A percentile compares a stretch with the other conserved stretches of the same genome.
phyloP scores from a whole-genome alignment of 1,140 invertebrate species.

The Bombus superbus region DNA sequence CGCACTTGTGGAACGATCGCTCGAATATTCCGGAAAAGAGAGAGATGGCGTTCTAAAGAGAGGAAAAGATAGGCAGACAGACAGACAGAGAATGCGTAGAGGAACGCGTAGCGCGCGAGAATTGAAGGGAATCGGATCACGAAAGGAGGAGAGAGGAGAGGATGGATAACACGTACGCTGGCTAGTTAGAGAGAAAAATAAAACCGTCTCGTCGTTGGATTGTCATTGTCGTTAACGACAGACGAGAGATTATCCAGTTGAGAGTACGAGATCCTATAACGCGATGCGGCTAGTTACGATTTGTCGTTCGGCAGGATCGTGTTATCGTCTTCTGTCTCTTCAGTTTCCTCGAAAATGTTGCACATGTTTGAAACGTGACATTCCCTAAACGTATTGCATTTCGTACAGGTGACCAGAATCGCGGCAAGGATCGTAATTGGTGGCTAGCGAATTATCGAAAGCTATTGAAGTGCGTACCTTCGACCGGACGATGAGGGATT shows the following conservation, averaged over 20 bases:
- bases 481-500: neutral
- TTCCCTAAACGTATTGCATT: neutral
- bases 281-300: conserved; percentile 17
- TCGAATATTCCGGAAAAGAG: conserved; percentile 43
- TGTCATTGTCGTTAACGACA: conserved; percentile 61
- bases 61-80: neutral
- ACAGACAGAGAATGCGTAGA: neutral
- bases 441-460: neutral
- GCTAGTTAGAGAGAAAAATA: conserved; percentile 28
- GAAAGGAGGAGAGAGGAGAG: conserved; percentile 11
- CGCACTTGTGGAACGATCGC: conserved; percentile 25
- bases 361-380: neutral
- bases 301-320: neutral
- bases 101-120: conserved; percentile 10
- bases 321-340: neutral
- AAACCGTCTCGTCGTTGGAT: conserved; percentile 43
- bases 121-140: conserved; percentile 6
- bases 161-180: neutral
- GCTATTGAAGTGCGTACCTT: neutral
- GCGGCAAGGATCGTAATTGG: neutral
- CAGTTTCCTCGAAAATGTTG: neutral
- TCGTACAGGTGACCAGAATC: conserved; percentile 4
- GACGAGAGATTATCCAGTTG: conserved; percentile 42
- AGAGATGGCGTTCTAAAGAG: neutral
- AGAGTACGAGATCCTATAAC: conserved; percentile 40